A percentile compares a stretch with the other conserved stretches of the same genome.
These are phyloP conservation scores for Pluvialis apricaria DNA, from an alignment of 2,113 vertebrate species.

Conservation along the genomic window DNA sequence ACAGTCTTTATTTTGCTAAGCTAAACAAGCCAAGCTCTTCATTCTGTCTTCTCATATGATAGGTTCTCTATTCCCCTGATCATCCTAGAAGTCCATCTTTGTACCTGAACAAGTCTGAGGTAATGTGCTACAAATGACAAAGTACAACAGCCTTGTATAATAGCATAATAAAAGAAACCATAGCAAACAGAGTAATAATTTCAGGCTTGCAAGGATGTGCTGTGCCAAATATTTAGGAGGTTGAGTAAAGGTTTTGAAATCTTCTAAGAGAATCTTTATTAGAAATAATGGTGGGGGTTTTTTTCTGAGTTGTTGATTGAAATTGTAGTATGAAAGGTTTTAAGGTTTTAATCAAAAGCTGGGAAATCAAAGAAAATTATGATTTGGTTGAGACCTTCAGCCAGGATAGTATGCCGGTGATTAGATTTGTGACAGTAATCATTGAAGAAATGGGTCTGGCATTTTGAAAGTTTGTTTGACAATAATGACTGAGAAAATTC, in stretches of 20 bases:
- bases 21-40: not conserved
- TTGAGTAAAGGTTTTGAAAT: conserved; percentile 18
- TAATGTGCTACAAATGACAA: conserved; percentile 48
- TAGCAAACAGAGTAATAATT: conserved; percentile 1
- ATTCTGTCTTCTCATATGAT: conserved; percentile 12
- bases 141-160: conserved; percentile 2
- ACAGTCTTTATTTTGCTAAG: conserved; percentile 2
- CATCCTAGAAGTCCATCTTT: conserved; percentile 28
- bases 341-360: not conserved
- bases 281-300: not conserved
- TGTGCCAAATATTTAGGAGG: conserved; percentile 33
- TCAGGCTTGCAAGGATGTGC: not conserved
- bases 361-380: not conserved
- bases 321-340: not conserved
- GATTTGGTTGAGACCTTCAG: not conserved
- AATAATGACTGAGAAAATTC: not conserved
- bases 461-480: not conserved
- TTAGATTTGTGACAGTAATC: not conserved
- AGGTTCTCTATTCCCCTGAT: not conserved
- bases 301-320: not conserved
- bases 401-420: not conserved
- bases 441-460: not conserved
- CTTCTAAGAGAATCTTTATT: not conserved
- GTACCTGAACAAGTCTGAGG: conserved; percentile 49
- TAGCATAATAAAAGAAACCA: conserved; percentile 10